phyloP scores from a whole-genome alignment of 2,113 vertebrate species.

The Xiphophorus couchianus region DNA sequence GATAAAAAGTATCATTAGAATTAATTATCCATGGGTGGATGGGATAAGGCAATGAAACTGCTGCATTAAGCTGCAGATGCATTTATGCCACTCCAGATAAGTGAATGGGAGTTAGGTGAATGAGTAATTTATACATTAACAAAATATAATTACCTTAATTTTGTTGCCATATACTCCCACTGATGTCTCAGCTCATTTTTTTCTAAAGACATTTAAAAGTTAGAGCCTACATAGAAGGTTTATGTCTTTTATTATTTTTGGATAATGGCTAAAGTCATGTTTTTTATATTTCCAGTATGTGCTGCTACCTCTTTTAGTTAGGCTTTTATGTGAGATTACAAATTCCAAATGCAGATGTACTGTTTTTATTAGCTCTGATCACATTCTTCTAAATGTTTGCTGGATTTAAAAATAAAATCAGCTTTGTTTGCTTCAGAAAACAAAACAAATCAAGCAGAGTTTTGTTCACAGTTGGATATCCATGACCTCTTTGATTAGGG shows the following conservation, averaged over 20 bases:
- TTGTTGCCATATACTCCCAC: conserved; percentile 34
- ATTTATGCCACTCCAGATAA: conserved; percentile 49
- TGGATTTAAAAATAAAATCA: neutral
- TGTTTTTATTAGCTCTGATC: neutral
- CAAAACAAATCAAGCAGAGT: neutral
- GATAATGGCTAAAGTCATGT: neutral
- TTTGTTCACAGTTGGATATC: neutral
- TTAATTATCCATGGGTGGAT: conserved; percentile 72
- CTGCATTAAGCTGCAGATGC: conserved; percentile 39
- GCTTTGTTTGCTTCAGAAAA: neutral
- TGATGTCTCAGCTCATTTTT: conserved; percentile 26
- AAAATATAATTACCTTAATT: conserved; percentile 52
- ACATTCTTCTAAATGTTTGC: neutral
- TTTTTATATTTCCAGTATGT: neutral
- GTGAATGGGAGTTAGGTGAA: conserved; percentile 38
- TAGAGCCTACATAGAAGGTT: conserved; percentile 28
- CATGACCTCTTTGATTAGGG: neutral
- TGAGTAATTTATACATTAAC: conserved; percentile 53
- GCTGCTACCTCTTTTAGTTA: neutral
- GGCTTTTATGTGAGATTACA: neutral
- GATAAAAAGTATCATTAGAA: conserved; percentile 74
- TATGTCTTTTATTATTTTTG: conserved; percentile 13
- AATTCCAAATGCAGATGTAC: neutral
- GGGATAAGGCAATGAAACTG: conserved; percentile 61
- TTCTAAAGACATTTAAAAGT: conserved; percentile 34